Conservation (phyloP, 2,888 invertebrate genomes). For the Noctua janthe region DNA sequence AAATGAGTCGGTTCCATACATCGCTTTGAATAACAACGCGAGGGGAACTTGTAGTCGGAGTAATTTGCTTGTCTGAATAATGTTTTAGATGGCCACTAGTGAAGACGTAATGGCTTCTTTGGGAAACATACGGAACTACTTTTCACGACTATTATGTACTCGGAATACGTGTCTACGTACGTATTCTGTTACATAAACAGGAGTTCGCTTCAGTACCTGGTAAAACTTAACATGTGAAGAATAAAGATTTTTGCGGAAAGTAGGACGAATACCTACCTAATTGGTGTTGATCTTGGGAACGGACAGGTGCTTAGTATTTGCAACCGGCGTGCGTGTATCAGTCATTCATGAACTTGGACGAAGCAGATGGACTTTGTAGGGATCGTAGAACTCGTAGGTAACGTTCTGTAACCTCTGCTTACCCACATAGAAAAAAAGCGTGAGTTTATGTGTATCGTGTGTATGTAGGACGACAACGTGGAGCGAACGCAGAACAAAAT, state of each 20-base stretch:
- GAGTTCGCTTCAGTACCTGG: neutral
- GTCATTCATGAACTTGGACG: neutral
- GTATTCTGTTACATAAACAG: neutral
- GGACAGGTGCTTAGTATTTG: neutral
- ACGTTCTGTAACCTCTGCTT: neutral
- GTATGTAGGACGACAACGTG: neutral
- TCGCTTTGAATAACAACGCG: slow-evolving; percentile 29
- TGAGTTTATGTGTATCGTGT: too few species aligned
- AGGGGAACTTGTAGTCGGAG: slow-evolving; percentile 11
- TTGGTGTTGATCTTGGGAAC: too few species aligned
- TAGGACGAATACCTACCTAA: too few species aligned
- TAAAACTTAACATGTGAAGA: neutral
- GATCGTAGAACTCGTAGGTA: too few species aligned
- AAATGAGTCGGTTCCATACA: slow-evolving; percentile 36
- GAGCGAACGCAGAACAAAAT: neutral
- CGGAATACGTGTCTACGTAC: neutral
- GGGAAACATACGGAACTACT: neutral
- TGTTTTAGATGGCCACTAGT: neutral
- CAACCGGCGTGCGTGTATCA: too few species aligned
- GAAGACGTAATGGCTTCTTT: neutral
- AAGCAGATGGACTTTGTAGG: neutral
- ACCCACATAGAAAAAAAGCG: neutral
- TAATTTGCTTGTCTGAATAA: slow-evolving; percentile 21
- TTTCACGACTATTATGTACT: neutral
- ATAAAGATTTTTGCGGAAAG: neutral